phyloP scores from a whole-genome alignment of 2,113 vertebrate genomes.

The Salvelinus fontinalis region DNA sequence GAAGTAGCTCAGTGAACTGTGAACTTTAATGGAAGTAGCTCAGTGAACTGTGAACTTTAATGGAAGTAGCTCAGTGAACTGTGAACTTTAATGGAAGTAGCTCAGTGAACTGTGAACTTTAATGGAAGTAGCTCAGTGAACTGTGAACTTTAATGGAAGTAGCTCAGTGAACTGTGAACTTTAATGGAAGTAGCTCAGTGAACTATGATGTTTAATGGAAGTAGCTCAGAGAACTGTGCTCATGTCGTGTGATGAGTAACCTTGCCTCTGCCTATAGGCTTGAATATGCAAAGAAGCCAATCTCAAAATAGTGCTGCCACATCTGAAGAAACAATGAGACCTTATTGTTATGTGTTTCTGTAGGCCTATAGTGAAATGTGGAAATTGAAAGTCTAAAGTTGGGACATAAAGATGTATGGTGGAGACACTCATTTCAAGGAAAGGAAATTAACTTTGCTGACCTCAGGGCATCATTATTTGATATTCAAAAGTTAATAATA shows the following conservation, averaged over 20 bases:
- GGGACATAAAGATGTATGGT: not conserved
- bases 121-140: too few relatives aligned
- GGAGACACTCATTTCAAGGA: not conserved
- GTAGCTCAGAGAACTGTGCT: not conserved
- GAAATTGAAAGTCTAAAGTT: not conserved
- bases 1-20: too few relatives aligned
- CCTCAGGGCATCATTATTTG: slow-evolving; percentile 46
- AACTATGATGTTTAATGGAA: not conserved
- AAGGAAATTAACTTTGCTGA: slow-evolving; percentile 21
- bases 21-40: not conserved
- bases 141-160: not conserved
- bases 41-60: too few relatives aligned
- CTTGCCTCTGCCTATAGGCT: too few relatives aligned
- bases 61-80: too few relatives aligned
- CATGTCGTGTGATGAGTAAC: too few relatives aligned
- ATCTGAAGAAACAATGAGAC: too few relatives aligned
- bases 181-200: too few relatives aligned
- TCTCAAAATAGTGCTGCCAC: not conserved
- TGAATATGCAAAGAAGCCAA: too few relatives aligned
- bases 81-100: not conserved
- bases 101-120: too few relatives aligned
- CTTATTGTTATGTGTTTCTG: too few relatives aligned
- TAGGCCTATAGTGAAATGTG: not conserved
- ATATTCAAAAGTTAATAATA: slow-evolving; percentile 22
- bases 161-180: too few relatives aligned